Evolutionary conservation across 2,113 vertebrate genomes (phyloP).

Genomic region (Quiscalus mexicanus): DNA sequence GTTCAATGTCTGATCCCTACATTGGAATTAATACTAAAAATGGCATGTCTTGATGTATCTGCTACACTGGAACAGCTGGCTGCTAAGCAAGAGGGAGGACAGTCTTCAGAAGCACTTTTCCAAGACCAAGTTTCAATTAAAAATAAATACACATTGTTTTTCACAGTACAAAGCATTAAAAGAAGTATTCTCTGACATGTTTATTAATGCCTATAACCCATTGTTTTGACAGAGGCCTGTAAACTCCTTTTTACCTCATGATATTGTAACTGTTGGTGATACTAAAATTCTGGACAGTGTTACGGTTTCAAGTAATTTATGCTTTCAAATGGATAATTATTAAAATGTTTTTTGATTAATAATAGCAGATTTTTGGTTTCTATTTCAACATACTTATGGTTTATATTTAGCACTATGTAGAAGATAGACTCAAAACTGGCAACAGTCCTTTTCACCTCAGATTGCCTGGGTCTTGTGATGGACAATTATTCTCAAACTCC

Average conservation of each 20-base stretch:
- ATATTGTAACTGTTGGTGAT: neutral
- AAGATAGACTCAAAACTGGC: neutral
- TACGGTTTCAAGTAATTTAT: neutral
- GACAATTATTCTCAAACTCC: too few species aligned
- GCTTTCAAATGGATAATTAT: neutral
- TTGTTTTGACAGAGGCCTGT: neutral
- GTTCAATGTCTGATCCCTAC: neutral
- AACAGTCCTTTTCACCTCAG: neutral
- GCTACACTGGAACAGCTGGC: neutral
- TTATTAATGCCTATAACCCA: neutral
- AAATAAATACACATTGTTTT: neutral
- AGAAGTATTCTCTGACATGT: neutral
- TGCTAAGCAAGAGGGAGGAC: neutral
- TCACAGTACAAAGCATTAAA: neutral
- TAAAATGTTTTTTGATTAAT: rapidly evolving
- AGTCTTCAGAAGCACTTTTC: neutral
- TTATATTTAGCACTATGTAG: rapidly evolving
- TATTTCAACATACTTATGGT: neutral
- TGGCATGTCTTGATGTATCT: neutral
- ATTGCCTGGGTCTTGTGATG: rapidly evolving
- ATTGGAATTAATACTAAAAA: neutral
- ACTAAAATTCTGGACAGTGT: too few species aligned
- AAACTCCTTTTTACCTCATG: neutral
- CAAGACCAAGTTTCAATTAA: neutral
- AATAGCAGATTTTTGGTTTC: neutral